These are phyloP conservation scores for Agrenia bidenticulata DNA, from an alignment of 2,888 invertebrate species.

Conservation along the genomic window DNA sequence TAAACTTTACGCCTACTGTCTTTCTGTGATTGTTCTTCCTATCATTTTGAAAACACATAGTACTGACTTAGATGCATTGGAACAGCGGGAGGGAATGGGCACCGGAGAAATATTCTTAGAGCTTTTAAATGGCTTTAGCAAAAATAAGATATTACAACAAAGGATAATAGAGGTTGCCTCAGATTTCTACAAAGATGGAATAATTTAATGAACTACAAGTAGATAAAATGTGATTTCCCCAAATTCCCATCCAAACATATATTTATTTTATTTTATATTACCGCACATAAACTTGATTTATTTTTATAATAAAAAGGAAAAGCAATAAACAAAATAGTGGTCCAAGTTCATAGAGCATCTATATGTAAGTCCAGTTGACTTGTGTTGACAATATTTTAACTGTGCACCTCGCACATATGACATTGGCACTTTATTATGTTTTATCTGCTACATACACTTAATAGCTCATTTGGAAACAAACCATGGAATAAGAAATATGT, in stretches of 20 bases:
- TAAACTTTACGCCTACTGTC: slow-evolving; percentile 31
- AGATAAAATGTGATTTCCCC: no score
- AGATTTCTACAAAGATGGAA: slow-evolving; percentile 22
- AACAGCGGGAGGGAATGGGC: slow-evolving; percentile 67
- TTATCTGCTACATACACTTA: no score
- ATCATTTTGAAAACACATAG: not conserved
- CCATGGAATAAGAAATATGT: no score
- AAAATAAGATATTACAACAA: not conserved
- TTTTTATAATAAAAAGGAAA: slow-evolving; percentile 14
- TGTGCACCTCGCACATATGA: no score
- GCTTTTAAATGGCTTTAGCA: not conserved
- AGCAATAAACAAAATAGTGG: no score
- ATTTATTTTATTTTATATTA: not conserved
- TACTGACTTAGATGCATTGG: slow-evolving; percentile 58
- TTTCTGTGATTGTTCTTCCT: slow-evolving; percentile 18
- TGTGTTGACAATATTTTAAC: no score
- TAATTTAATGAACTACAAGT: slow-evolving; percentile 12
- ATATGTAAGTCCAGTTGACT: no score
- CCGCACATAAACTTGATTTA: slow-evolving; percentile 3
- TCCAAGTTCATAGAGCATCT: no score
- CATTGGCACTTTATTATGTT: no score
- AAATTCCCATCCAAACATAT: not conserved
- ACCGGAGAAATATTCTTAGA: slow-evolving; percentile 6
- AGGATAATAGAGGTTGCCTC: not conserved
- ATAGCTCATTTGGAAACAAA: no score